These are phyloP conservation scores for Cossypha polioptera DNA, from an alignment of 2,797 vertebrate species.

Conservation along the genomic window DNA sequence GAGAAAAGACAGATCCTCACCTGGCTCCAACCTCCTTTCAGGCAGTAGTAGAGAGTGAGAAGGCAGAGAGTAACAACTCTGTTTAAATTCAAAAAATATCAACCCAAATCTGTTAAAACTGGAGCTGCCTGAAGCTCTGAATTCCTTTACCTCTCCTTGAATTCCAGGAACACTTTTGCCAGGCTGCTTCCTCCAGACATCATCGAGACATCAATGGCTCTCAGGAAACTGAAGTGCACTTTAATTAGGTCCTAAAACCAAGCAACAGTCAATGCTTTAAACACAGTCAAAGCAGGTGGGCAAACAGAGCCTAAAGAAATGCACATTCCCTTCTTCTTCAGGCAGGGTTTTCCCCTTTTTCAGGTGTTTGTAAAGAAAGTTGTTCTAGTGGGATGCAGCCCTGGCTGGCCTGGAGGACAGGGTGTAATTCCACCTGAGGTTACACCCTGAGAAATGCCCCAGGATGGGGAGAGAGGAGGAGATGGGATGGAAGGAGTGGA, in stretches of 20 bases:
- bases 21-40: neutral
- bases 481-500: neutral
- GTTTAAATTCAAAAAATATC: neutral
- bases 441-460: neutral
- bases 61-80: neutral
- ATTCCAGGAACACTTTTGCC: conserved; percentile 94
- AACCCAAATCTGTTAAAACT: neutral
- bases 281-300: neutral
- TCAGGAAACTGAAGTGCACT: conserved; percentile 89
- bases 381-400: rapidly evolving
- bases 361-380: neutral
- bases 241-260: conserved; percentile 88
- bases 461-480: neutral
- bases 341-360: neutral
- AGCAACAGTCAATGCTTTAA: neutral
- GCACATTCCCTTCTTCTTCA: neutral
- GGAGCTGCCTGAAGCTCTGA: neutral
- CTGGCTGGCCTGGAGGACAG: neutral
- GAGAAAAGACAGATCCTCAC: neutral
- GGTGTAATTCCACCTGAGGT: neutral
- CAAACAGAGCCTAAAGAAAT: neutral
- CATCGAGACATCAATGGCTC: conserved; percentile 91
- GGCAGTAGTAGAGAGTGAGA: neutral
- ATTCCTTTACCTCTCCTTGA: conserved; percentile 89
- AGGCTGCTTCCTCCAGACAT: conserved; percentile 87